Percentiles rank a stretch among this genome's conserved stretches.
Conservation (phyloP, 2,888 invertebrate genomes). For the Apodemia zela region DNA sequence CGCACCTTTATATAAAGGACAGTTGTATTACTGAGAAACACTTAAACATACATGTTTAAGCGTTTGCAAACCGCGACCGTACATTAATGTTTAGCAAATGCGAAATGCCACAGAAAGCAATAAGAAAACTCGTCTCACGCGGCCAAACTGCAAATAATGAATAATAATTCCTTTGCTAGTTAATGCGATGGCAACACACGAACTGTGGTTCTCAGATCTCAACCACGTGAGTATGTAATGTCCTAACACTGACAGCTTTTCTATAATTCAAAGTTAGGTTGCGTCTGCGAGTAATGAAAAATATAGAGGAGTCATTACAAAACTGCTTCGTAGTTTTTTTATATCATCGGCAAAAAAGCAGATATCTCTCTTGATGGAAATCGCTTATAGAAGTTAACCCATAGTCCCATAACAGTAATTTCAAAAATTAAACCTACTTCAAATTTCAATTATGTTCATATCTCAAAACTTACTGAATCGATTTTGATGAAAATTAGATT, state of each 20-base stretch:
- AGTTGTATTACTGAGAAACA: conserved; percentile 52
- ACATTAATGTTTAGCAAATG: conserved; percentile 63
- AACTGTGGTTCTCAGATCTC: conserved; percentile 27
- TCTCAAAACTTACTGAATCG: too few species aligned
- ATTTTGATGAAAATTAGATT: too few species aligned
- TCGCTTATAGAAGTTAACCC: too few species aligned
- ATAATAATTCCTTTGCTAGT: conserved; percentile 60
- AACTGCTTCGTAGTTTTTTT: too few species aligned
- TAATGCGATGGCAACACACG: conserved; percentile 43
- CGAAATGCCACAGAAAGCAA: conserved; percentile 58
- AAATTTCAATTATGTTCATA: too few species aligned
- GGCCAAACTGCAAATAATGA: conserved; percentile 57
- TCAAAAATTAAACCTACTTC: too few species aligned
- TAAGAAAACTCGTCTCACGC: conserved; percentile 41
- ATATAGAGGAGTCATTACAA: neutral
- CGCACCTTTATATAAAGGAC: conserved; percentile 36
- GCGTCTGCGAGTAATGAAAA: conserved; percentile 16
- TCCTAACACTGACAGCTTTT: conserved; percentile 38
- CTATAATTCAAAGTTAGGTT: conserved; percentile 43
- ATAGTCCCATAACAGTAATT: too few species aligned
- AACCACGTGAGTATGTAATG: conserved; percentile 4
- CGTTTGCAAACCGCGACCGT: conserved; percentile 56
- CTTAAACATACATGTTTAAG: conserved; percentile 42
- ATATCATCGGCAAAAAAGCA: too few species aligned
- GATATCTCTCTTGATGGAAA: too few species aligned